These are phyloP conservation scores for Spicauda simplicius DNA, from an alignment of 2,888 invertebrate species.

Conservation along the genomic window DNA sequence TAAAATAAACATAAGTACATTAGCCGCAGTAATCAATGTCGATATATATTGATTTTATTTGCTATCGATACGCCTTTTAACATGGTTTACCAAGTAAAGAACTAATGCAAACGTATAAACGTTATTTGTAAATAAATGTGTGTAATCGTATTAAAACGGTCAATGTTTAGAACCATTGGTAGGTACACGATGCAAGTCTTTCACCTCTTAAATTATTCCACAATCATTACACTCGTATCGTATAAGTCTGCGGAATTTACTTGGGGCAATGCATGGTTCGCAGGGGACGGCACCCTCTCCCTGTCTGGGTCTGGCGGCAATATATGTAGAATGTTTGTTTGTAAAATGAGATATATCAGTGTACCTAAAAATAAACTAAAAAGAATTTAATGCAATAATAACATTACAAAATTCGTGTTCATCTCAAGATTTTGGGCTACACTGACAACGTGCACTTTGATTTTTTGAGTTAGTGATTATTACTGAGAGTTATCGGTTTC, in stretches of 20 bases:
- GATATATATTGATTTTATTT: neutral
- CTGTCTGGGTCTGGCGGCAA: slow-evolving; percentile 13
- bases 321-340: neutral
- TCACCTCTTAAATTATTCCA: neutral
- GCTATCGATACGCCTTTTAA: too few relatives aligned
- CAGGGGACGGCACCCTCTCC: slow-evolving; percentile 33
- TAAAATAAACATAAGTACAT: slow-evolving; percentile 13
- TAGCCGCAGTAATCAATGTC: neutral
- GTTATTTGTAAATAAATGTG: neutral
- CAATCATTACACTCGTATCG: neutral
- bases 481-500: too few relatives aligned
- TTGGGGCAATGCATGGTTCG: slow-evolving; percentile 29
- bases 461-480: too few relatives aligned
- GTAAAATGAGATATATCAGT: neutral
- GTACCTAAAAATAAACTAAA: too few relatives aligned
- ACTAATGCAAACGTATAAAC: too few relatives aligned
- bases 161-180: neutral
- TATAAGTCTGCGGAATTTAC: neutral
- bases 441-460: too few relatives aligned
- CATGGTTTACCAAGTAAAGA: too few relatives aligned
- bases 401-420: too few relatives aligned
- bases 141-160: neutral
- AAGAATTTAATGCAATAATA: too few relatives aligned
- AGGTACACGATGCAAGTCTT: neutral
- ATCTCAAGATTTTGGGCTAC: too few relatives aligned